phyloP scores from a whole-genome alignment of 2,797 vertebrate species.

The Antrozous pallidus region DNA sequence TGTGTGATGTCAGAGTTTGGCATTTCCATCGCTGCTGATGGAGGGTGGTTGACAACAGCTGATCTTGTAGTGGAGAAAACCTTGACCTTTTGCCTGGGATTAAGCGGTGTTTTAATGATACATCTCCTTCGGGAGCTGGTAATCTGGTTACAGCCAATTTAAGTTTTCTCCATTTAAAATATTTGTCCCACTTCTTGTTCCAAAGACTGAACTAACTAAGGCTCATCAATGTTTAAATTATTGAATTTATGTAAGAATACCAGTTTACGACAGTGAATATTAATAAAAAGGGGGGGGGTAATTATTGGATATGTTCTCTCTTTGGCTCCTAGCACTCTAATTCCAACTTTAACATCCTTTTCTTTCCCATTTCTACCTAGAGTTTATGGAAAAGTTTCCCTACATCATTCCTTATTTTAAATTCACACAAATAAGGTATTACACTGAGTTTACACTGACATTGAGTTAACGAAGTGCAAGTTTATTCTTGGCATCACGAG shows the following conservation, averaged over 20 bases:
- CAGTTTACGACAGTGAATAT: background rate
- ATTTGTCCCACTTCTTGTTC: background rate
- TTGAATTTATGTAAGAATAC: background rate
- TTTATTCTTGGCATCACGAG: background rate
- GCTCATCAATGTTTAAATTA: background rate
- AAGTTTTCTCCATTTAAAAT: conserved; percentile 11
- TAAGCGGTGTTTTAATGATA: background rate
- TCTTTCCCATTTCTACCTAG: background rate
- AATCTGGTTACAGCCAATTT: background rate
- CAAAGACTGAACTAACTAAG: background rate
- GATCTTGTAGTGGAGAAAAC: background rate
- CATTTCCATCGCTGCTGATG: background rate
- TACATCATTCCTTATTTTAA: background rate
- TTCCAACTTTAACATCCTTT: background rate
- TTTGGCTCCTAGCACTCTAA: background rate
- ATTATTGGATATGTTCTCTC: background rate
- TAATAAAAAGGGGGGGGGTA: conserved; percentile 6
- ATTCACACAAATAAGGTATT: background rate
- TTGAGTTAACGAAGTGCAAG: background rate
- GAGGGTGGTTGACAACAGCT: background rate
- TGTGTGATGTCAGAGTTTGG: background rate
- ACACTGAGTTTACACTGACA: background rate
- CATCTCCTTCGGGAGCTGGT: background rate
- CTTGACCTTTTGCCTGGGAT: background rate
- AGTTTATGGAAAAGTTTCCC: background rate